Percentiles rank a stretch among this genome's conserved stretches.
Evolutionary conservation across 2,113 vertebrate genomes (phyloP).

Genomic region (Pelusios castaneus): DNA sequence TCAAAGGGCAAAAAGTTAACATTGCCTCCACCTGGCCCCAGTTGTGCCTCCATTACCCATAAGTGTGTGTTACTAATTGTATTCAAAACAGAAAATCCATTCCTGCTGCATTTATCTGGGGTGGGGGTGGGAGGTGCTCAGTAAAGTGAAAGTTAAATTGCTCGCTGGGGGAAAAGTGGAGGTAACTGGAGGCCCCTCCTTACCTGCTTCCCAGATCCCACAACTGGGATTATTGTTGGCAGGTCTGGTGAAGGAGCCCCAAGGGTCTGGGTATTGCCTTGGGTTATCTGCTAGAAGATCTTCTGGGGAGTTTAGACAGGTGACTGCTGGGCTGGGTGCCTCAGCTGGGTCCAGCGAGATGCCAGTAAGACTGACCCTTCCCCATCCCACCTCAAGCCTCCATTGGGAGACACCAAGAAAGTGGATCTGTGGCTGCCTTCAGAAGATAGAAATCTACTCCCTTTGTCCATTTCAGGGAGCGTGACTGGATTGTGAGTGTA

Average conservation of each 20-base stretch:
- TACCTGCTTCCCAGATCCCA: neutral
- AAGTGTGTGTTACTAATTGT: neutral
- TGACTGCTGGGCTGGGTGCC: too few species aligned
- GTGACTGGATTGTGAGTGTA: too few species aligned
- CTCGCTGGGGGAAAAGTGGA: fast-evolving
- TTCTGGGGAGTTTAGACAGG: neutral
- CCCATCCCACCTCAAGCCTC: neutral
- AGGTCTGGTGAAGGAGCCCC: neutral
- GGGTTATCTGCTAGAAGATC: too few species aligned
- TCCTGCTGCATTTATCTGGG: neutral
- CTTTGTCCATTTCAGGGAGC: neutral
- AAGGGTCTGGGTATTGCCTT: neutral
- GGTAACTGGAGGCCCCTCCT: too few species aligned
- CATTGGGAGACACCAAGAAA: too few species aligned
- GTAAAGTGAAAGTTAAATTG: neutral
- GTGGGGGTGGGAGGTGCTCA: neutral
- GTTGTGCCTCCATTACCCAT: neutral
- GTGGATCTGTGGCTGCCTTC: neutral
- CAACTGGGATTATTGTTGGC: fast-evolving
- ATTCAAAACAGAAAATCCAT: neutral
- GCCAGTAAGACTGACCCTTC: neutral
- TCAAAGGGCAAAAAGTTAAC: neutral
- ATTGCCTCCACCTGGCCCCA: neutral
- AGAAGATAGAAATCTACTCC: neutral
- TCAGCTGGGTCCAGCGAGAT: neutral